A percentile compares a stretch with the other conserved stretches of the same genome.
Evolutionary conservation across 2,797 vertebrate genomes (phyloP).

Genomic region (Chanos chanos): DNA sequence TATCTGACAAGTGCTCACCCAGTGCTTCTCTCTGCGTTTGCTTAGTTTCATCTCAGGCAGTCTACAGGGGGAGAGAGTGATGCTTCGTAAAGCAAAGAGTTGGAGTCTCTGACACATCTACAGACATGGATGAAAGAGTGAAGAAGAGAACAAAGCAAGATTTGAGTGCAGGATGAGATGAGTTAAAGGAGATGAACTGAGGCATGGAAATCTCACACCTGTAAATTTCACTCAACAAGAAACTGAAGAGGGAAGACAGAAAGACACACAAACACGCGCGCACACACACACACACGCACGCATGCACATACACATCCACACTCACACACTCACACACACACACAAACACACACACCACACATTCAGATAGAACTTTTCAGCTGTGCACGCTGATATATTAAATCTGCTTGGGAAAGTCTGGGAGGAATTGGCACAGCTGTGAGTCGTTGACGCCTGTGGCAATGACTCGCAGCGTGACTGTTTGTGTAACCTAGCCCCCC

Average conservation of each 20-base stretch:
- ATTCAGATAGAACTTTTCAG: too few relatives aligned
- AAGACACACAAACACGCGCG: conserved; percentile 2
- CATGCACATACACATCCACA: neutral
- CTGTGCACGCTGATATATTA: too few relatives aligned
- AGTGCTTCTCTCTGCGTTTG: too few relatives aligned
- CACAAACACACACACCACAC: neutral
- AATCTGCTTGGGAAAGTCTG: too few relatives aligned
- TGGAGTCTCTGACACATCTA: conserved; percentile 22
- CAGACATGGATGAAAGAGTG: conserved; percentile 17
- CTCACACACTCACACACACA: neutral
- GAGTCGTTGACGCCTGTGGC: too few relatives aligned
- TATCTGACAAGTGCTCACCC: too few relatives aligned
- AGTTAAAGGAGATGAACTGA: conserved; percentile 30
- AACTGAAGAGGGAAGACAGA: conserved; percentile 19
- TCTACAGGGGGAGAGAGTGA: conserved; percentile 10
- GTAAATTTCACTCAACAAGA: conserved; percentile 24
- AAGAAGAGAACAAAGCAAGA: conserved; percentile 9
- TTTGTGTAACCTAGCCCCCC: too few relatives aligned
- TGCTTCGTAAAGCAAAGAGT: too few relatives aligned
- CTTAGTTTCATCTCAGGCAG: neutral
- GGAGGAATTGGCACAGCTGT: too few relatives aligned
- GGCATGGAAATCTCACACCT: conserved; percentile 16
- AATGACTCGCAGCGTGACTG: too few relatives aligned
- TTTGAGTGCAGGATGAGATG: neutral
- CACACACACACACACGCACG: neutral